phyloP scores from a whole-genome alignment of 2,797 vertebrate species.

The Philypnodon macrostomus region DNA sequence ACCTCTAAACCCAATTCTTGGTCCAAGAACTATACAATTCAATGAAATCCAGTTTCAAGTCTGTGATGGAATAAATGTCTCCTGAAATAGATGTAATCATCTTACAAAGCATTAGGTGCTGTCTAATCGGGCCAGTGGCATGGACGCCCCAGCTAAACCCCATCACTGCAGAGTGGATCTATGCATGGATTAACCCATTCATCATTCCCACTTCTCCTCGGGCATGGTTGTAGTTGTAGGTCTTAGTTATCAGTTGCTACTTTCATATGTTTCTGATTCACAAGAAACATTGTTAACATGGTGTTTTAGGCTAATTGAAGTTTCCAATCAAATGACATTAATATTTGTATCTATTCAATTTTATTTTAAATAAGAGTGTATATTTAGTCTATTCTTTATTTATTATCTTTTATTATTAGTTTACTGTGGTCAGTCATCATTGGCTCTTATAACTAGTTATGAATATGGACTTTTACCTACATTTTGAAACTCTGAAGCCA shows the following conservation, averaged over 20 bases:
- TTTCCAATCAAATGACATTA: too few relatives aligned
- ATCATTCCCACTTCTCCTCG: constrained; percentile 34
- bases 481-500: too few relatives aligned
- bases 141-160: constrained; percentile 53
- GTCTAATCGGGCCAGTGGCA: constrained; percentile 78
- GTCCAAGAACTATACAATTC: constrained; percentile 21
- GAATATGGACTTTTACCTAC: too few relatives aligned
- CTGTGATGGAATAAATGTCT: constrained; percentile 77
- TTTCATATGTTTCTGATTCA: constrained; percentile 4
- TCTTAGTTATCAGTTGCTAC: constrained; percentile 14
- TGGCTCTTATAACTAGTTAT: too few relatives aligned
- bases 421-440: too few relatives aligned
- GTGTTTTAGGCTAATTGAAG: too few relatives aligned
- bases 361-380: too few relatives aligned
- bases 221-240: constrained; percentile 24
- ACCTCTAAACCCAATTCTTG: constrained; percentile 3
- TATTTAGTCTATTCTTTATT: too few relatives aligned
- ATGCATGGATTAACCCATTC: constrained; percentile 64
- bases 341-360: too few relatives aligned
- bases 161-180: constrained; percentile 54
- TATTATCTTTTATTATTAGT: too few relatives aligned
- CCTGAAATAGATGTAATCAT: constrained; percentile 92
- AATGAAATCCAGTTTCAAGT: constrained; percentile 74
- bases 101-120: constrained; percentile 83
- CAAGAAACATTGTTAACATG: too few relatives aligned